Base-by-base conservation (phyloP, 2,888 invertebrate species). In the Athetis lepigone region DNA sequence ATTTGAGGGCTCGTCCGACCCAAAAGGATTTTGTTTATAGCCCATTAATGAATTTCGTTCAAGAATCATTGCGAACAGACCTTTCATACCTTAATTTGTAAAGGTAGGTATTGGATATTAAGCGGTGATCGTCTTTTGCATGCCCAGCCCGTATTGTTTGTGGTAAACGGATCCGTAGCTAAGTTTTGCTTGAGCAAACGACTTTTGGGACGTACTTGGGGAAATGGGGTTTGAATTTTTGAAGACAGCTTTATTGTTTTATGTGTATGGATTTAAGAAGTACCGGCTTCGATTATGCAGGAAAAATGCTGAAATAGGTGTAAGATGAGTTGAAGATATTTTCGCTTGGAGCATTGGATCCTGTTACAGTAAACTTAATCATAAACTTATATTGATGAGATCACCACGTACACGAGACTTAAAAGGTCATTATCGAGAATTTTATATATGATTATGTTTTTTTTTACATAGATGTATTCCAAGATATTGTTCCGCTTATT, bases 21-120 rank as follows among this genome's bases (percentile, higher is more conserved):
- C 77, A 79, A 87, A 88, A 85, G 86, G 88, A 86, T 88, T 88
- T 86, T 88, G 90, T 90, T 90, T 90, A 90, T 88, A 81, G 84
- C 67, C 86, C 85, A 90, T 89, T 91, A 91, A 90, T 89, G 89
- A 89, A 88, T 88, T 90, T 85, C 73, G 81, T 77, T 81, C 76
- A 82, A 83, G 80, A 87, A 86, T 86, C 81, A 84, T 85, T 81
- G 77, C 40, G 51, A 70, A 77, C 73, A 73, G 66, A 83, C 84
- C 82, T 81, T 84, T 88, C 81, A 85, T 83, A 85, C 85, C 81
- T 83, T 83, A 89, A 90, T 90, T 88, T 88, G 87, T 85, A 81
- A 79, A 81, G 81, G 82, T 81, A 81, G 81, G 82, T 81, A 85
- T 84, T 82, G 80, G 80, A 82, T 85, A 85, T 88, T 86, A 83